Percentiles rank a stretch among this genome's conserved stretches.
phyloP scores from a whole-genome alignment of 1,140 invertebrate genomes.

The Ostrea denselamellosa region DNA sequence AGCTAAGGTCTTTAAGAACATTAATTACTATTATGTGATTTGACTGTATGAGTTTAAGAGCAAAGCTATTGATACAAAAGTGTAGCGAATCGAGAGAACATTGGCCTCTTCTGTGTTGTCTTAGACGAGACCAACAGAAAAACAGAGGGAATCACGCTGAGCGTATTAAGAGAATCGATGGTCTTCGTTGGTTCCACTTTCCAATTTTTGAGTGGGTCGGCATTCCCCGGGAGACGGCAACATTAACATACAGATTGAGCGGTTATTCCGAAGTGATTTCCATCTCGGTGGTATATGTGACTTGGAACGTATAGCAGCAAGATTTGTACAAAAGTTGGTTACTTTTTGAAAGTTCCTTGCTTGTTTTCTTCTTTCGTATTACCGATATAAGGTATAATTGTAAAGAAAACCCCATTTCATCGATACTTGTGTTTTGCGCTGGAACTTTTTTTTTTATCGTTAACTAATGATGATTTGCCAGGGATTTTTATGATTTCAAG shows the following conservation, averaged over 20 bases:
- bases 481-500: background rate
- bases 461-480: too few relatives aligned
- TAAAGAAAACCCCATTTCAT: too few relatives aligned
- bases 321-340: too few relatives aligned
- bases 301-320: too few relatives aligned
- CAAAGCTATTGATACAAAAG: background rate
- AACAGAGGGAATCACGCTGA: background rate
- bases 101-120: background rate
- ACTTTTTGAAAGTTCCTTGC: too few relatives aligned
- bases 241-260: background rate
- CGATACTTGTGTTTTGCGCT: too few relatives aligned
- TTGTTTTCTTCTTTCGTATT: too few relatives aligned
- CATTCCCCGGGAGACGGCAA: background rate
- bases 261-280: background rate
- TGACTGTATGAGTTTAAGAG: background rate
- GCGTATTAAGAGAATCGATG: background rate
- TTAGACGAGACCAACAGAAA: slow-evolving; percentile 3
- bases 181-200: background rate
- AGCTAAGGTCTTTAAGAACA: background rate
- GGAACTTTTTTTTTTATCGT: too few relatives aligned
- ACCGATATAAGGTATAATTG: too few relatives aligned
- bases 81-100: background rate
- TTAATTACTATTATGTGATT: slow-evolving; percentile 13
- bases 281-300: too few relatives aligned
- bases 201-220: background rate